Base-by-base conservation (phyloP, 2,888 invertebrate species). In the Leptodirus hochenwartii region DNA sequence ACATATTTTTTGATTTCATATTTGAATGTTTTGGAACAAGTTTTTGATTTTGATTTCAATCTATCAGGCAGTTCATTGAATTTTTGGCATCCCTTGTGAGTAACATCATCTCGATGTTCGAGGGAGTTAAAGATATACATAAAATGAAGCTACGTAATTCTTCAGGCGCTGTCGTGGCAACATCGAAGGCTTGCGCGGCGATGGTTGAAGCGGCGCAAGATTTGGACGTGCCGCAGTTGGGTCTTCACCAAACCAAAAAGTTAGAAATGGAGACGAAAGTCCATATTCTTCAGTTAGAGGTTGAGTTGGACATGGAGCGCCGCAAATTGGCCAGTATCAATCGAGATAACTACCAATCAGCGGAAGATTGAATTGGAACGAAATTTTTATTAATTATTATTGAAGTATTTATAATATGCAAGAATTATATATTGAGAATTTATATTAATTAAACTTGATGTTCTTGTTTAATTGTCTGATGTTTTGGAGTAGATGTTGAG, bases 191-290 rank as follows among this genome's bases (percentile, higher is more conserved):
- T 44, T 91, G 85, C 43, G 68, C 80, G 39, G 75, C 85, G 45
- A 68, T 84, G 36, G 69, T 88, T 22, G 79, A 87, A 45, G 88
- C 91, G 47, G 68, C 66, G 41, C 30, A 29, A 4, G 37, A 37
- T 10, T 9, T 15, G n/a, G 37, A 98, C 58, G 77, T 95, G 44
- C 73, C 80, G 2, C 75, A 82, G 40, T 56, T 98, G 37, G 78
- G 84, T 23, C 64, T 95, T 38, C 95, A 95, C 51, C 90, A 91
- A 52, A 85, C 93, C 2, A 93, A 98, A 49, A 73, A 84, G 20
- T 62, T 87, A 43, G 96, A 98, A 64, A 95, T 99, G 87, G 95
- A 98, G 56, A 78, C 88, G 40, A 93, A 93, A 58, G 90, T 95
- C 24, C 73, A 82, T 46, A 82, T 95, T 34, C 61, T 98, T 39